phyloP scores from a whole-genome alignment of 2,888 invertebrate species.

The Eristalis tenax region DNA sequence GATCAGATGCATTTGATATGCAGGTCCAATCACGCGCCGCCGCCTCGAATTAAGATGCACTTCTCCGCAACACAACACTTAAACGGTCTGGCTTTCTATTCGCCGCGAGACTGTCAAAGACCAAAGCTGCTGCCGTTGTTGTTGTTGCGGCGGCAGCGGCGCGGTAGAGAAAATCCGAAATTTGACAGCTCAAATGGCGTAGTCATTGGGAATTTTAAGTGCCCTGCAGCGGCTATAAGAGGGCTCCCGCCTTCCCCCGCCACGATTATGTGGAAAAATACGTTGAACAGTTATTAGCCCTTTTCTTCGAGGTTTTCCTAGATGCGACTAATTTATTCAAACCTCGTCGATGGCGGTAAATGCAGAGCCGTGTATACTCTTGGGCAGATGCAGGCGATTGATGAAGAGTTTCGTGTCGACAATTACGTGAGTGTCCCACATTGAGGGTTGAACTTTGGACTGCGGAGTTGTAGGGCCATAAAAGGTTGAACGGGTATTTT shows the following conservation, averaged over 20 bases:
- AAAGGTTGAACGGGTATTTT: not conserved
- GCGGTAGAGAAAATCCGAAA: slow-evolving; percentile 23
- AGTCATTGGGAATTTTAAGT: slow-evolving; percentile 30
- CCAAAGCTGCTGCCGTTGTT: not conserved
- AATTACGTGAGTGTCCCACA: not conserved
- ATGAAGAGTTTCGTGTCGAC: not conserved
- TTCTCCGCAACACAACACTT: slow-evolving; percentile 4
- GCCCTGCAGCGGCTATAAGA: not conserved
- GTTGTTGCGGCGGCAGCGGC: not conserved
- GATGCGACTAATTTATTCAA: not conserved
- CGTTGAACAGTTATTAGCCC: not conserved
- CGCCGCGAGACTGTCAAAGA: not conserved
- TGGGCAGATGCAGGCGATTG: not conserved
- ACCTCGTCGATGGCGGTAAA: not conserved
- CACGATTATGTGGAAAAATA: not conserved
- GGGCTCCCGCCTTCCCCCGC: not conserved
- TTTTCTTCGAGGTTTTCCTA: not conserved
- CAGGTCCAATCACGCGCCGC: slow-evolving; percentile 14
- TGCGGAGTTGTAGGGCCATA: not conserved
- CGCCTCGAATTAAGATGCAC: slow-evolving; percentile 39
- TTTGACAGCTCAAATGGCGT: slow-evolving; percentile 23
- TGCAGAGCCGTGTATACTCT: not conserved
- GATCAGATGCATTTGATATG: slow-evolving; percentile 24
- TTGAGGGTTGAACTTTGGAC: not conserved
- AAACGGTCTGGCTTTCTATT: slow-evolving; percentile 31